A percentile compares a stretch with the other conserved stretches of the same genome.
These are phyloP conservation scores for Monomorium pharaonis DNA, from an alignment of 1,140 invertebrate species.

Conservation along the genomic window DNA sequence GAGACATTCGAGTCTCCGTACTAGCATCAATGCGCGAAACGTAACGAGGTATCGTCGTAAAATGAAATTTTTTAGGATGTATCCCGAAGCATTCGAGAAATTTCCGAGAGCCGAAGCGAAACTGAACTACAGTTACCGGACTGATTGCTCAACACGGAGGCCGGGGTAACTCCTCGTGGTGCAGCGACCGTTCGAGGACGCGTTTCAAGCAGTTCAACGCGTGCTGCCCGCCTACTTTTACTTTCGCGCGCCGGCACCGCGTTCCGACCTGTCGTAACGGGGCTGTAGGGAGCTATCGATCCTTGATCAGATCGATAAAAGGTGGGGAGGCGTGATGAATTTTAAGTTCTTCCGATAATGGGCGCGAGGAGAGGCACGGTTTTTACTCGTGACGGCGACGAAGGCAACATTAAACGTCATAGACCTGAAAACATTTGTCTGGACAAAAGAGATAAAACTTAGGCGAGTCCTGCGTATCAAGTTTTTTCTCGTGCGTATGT, in stretches of 20 bases:
- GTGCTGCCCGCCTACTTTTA: constrained; percentile 78
- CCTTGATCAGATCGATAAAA: constrained; percentile 37
- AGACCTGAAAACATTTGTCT: background rate
- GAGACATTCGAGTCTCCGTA: background rate
- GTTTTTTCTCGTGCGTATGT: background rate
- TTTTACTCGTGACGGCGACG: background rate
- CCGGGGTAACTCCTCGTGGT: constrained; percentile 78
- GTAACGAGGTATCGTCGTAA: too few species aligned
- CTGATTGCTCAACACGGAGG: constrained; percentile 81
- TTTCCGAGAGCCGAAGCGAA: constrained; percentile 78
- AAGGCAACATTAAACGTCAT: background rate
- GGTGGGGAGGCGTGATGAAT: constrained; percentile 13
- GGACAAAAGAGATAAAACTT: background rate
- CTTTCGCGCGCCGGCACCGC: constrained; percentile 73
- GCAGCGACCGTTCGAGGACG: constrained; percentile 85
- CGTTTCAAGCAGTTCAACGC: constrained; percentile 77
- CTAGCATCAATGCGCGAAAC: background rate
- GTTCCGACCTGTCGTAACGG: constrained; percentile 61
- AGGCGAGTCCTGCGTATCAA: background rate
- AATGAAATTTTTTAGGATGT: constrained; percentile 14
- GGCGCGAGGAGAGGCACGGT: constrained; percentile 1
- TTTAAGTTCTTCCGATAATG: constrained; percentile 50
- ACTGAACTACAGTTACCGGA: constrained; percentile 76
- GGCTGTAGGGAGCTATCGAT: constrained; percentile 32
- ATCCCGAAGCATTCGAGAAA: constrained; percentile 66